Percentiles rank a stretch among this genome's conserved stretches.
Conservation (phyloP, 2,888 invertebrate species). For the Thera britannica region DNA sequence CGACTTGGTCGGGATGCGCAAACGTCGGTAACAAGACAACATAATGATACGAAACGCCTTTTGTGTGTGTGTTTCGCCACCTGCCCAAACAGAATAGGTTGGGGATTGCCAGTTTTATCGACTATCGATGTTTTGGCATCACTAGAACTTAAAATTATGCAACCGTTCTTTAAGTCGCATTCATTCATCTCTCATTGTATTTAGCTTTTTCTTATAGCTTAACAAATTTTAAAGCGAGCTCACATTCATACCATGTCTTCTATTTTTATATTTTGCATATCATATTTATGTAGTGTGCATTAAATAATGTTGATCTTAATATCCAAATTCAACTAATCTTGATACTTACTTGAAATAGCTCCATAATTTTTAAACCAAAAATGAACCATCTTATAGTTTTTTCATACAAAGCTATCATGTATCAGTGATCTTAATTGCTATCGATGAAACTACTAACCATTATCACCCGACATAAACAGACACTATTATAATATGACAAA, state of each 20-base stretch:
- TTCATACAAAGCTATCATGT: not conserved
- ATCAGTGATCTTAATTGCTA: constrained; percentile 26
- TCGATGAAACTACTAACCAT: constrained; percentile 13
- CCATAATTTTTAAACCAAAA: not conserved
- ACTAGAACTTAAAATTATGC: not conserved
- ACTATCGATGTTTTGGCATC: constrained; percentile 47
- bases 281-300: too few species aligned
- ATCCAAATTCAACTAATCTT: too few species aligned
- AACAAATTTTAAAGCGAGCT: too few species aligned
- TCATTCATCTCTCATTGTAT: too few species aligned
- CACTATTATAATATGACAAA: constrained; percentile 3
- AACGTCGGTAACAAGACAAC: constrained; percentile 82
- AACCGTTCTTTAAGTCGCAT: too few species aligned
- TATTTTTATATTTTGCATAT: too few species aligned
- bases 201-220: too few species aligned
- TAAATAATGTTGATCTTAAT: too few species aligned
- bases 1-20: constrained; percentile 70
- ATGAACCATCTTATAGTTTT: not conserved
- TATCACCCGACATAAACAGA: constrained; percentile 17
- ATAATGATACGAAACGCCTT: constrained; percentile 80
- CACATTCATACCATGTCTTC: too few species aligned
- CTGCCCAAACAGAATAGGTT: constrained; percentile 78
- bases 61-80: constrained; percentile 83
- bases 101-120: constrained; percentile 36
- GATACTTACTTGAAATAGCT: too few species aligned